phyloP scores from a whole-genome alignment of 2,113 vertebrate genomes.

The Chaenocephalus aceratus region DNA sequence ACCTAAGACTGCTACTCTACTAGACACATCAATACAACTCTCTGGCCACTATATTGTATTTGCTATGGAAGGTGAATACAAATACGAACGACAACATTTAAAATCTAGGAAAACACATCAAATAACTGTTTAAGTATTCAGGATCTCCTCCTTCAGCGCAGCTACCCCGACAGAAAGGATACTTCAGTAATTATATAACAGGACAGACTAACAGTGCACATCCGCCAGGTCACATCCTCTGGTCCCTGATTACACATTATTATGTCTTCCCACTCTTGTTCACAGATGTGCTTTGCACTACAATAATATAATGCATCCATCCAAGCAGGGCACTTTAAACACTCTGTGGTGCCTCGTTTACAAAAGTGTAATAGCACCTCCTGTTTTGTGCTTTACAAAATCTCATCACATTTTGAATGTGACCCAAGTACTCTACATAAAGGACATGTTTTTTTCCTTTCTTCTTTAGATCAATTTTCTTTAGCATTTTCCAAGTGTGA shows the following conservation, averaged over 20 bases:
- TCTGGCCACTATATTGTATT: too few species aligned
- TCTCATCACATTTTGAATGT: conserved; percentile 8
- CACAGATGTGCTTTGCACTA: conserved; percentile 10
- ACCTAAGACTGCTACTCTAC: background rate
- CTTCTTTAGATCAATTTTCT: conserved; percentile 23
- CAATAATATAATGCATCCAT: conserved; percentile 8
- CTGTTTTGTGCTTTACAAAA: background rate
- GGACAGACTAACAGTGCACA: conserved; percentile 9
- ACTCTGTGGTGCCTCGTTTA: conserved; percentile 1
- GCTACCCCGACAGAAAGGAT: conserved; percentile 12
- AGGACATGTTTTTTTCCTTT: background rate
- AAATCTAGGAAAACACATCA: conserved; percentile 11
- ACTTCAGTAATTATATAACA: conserved; percentile 32
- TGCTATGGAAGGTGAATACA: too few species aligned
- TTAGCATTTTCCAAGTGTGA: conserved; percentile 34
- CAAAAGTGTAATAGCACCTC: background rate
- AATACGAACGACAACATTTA: conserved; percentile 1
- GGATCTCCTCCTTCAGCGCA: background rate
- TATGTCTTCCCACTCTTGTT: conserved; percentile 19
- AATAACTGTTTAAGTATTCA: conserved; percentile 30
- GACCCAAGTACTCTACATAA: background rate
- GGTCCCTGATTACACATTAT: conserved; percentile 30
- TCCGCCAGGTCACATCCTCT: conserved; percentile 15
- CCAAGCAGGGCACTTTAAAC: conserved; percentile 13
- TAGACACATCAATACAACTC: background rate